Base-by-base conservation (phyloP, 2,797 vertebrate species). In the Thaleichthys pacificus region DNA sequence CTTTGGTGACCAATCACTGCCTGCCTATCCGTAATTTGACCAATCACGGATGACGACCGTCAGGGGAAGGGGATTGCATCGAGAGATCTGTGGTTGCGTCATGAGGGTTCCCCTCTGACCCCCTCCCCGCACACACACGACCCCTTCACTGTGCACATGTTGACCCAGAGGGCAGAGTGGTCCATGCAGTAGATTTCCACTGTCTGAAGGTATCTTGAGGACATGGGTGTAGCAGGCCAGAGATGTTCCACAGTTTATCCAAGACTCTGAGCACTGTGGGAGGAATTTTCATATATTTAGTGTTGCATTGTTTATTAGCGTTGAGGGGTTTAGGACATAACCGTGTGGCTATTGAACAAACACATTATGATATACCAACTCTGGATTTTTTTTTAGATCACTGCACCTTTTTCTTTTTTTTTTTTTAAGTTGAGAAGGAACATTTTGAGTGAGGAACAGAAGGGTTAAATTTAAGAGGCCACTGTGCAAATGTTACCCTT, bases 21-120 rank as follows among this genome's bases (percentile, higher is more conserved):
- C 12, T 30, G 6, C 8, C n/a, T 61, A 30, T 68, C 32, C n/a
- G 24, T 2, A 17, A 2, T 63, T 47, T 47, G 61, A 30, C 68
- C 70, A 67, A 67, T 77, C 66, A 28, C 9, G 26, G 47, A 56
- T n/a, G 42, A 67, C 14, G 62, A 49, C 5, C 19, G 0, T 70
- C 11, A 49, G 22, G 22, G 61, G 68, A 69, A 28, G 26, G 42
- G 15, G 51, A 56, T 19, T n/a, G 51, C 7, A 8, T n/a, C 7
- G 51, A n/a, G 51, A 56, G 6, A 17, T 56, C 4, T 17, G 19
- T 7, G 51, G 51, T n/a, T 6, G 19, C 51, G 19, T 47, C 42
- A 47, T 47, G 42, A 14, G 42, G 9, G 12, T 14, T 47, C 11
- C 3, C 42, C 3, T 47, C 42, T 47, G 42, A 47, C 42, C 42